Base-by-base conservation (phyloP, 2,888 invertebrate species). In the Argyresthia albistria region DNA sequence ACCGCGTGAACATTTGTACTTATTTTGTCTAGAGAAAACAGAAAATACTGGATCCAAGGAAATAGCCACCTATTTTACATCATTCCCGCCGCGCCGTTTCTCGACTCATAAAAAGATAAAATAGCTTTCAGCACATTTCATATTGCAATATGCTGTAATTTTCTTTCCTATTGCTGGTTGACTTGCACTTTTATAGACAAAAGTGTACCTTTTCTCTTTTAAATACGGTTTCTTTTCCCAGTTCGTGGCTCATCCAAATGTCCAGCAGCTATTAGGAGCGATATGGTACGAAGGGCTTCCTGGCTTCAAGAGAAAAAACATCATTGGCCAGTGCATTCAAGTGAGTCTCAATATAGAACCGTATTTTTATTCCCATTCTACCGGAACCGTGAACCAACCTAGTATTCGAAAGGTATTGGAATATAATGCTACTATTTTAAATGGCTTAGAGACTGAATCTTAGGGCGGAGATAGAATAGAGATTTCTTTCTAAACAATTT, bases 281-380 rank as follows among this genome's bases (percentile, higher is more conserved):
- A 95, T 99, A 64, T 99, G 99, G 99, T 99, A 98, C 81, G 98
- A 98, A 73, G 98, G 99, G 11, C 86, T 99, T 11, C 98, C 98
- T 0, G 98, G 98, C 1, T 99, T 99, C 80, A 92, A 98, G 53
- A 90, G 98, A 61, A 94, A 97, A 84, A 95, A 94, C 73, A 95
- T 97, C 86, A 87, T 95, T 1, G 93, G 95, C 48, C 98, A 98
- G 77, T 90, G 95, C 50, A 61, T 96, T 48, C 95, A 98, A 75
- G 95, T 97, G 63, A 54, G n/a, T 42, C 50, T 15, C 6, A 45
- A 12, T 25, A 25, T 25, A 25, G 25, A 25, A 25, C 2, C 25
- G 25, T 4, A 6, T 25, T 25, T 25, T 25, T 25, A 25, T 25
- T 25, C 25, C 25, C 25, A 25, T 25, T 6, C 25, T 25, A 25